Percentiles rank a stretch among this genome's conserved stretches.
phyloP scores from a whole-genome alignment of 2,888 invertebrate species.

The Icerya purchasi region DNA sequence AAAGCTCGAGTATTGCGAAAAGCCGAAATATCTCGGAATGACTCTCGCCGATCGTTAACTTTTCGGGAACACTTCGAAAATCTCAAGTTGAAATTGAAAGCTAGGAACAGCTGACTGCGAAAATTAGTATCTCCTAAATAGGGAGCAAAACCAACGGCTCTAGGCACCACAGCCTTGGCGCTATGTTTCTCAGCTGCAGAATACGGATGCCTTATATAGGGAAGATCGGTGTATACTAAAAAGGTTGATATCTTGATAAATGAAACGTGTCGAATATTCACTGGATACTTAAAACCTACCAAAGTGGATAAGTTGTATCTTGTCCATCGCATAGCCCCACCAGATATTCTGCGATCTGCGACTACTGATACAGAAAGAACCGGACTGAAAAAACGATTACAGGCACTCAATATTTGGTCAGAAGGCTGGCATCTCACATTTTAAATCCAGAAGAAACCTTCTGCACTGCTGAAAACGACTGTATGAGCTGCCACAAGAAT shows the following conservation, averaged over 20 bases:
- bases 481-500: not conserved
- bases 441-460: not conserved
- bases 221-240: not conserved
- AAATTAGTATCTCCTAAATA: no score
- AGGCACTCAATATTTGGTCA: no score
- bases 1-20: not conserved
- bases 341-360: not conserved
- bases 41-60: no score
- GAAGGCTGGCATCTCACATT: not conserved
- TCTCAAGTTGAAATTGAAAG: not conserved
- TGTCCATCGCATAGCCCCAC: not conserved
- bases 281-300: not conserved
- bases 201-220: not conserved
- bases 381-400: not conserved
- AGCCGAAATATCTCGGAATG: not conserved
- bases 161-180: not conserved
- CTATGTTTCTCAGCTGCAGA: not conserved
- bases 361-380: not conserved
- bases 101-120: not conserved
- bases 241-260: not conserved
- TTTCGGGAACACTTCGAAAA: not conserved
- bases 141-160: no score
- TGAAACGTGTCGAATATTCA: not conserved
- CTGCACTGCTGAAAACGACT: not conserved
- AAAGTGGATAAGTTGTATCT: not conserved